A percentile compares a stretch with the other conserved stretches of the same genome.
Evolutionary conservation across 53 echinoderm and acorn worm genomes (phyloP).

Genomic region (Echinometra lucunter): DNA sequence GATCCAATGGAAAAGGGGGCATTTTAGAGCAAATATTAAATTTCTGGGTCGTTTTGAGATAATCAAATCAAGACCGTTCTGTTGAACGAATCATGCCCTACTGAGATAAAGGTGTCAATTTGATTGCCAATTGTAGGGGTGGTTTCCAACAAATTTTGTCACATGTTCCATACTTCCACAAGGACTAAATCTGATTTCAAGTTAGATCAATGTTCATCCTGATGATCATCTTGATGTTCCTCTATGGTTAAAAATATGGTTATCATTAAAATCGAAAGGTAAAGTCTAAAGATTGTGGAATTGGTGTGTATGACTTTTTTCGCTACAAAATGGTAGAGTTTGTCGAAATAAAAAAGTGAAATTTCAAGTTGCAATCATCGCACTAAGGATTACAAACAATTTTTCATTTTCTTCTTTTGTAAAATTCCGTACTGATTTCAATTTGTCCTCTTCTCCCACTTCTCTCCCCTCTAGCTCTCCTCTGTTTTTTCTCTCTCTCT

Average conservation of each 20-base stretch:
- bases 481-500: not conserved
- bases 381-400: too few species aligned
- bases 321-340: too few species aligned
- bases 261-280: not conserved
- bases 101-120: slow-evolving; percentile 16
- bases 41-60: slow-evolving; percentile 26
- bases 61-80: slow-evolving; percentile 35
- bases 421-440: too few species aligned
- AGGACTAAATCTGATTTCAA: not conserved
- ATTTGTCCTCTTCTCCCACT: too few species aligned
- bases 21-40: slow-evolving; percentile 41
- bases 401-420: too few species aligned
- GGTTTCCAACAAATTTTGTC: not conserved
- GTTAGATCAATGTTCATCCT: not conserved
- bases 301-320: too few species aligned
- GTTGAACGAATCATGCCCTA: not conserved
- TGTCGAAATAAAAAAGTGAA: too few species aligned
- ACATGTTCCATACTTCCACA: too few species aligned
- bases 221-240: not conserved
- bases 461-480: too few species aligned
- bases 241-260: not conserved
- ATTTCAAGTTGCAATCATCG: too few species aligned
- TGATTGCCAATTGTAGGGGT: not conserved
- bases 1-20: not conserved
- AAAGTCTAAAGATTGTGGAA: not conserved